phyloP scores from a whole-genome alignment of 1,140 invertebrate species.

The Sycophaga agraensis region DNA sequence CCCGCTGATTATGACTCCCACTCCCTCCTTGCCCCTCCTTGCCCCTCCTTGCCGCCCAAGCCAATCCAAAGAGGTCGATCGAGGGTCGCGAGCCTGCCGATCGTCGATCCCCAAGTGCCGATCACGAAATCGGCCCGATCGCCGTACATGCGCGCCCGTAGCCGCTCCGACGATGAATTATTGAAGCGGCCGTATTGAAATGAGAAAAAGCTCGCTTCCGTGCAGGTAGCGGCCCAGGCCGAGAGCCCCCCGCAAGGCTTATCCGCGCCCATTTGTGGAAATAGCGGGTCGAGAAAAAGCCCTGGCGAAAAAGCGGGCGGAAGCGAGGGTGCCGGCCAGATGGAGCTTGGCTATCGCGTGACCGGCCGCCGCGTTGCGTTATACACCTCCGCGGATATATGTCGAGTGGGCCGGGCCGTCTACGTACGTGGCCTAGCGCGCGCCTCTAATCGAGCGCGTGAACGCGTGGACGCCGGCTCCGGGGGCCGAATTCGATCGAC shows the following conservation, averaged over 20 bases:
- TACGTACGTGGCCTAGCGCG: too few species aligned
- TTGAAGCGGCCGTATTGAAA: not conserved
- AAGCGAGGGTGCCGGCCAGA: too few species aligned
- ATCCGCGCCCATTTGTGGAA: too few species aligned
- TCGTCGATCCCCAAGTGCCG: too few species aligned
- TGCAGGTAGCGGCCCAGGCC: too few species aligned
- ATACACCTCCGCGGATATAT: not conserved
- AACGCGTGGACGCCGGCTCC: constrained; percentile 12
- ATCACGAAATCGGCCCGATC: too few species aligned
- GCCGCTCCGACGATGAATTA: constrained; percentile 1
- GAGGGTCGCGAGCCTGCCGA: constrained; percentile 13
- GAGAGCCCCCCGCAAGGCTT: too few species aligned
- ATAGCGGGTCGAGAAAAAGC: not conserved
- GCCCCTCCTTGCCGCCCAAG: not conserved
- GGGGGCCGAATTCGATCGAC: constrained; percentile 3
- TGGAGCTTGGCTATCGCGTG: constrained; percentile 10
- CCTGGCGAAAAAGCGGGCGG: too few species aligned
- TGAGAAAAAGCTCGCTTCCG: not conserved
- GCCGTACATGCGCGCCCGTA: too few species aligned
- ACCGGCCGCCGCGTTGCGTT: not conserved
- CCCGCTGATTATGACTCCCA: not conserved
- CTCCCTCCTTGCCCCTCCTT: not conserved
- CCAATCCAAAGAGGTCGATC: constrained; percentile 30
- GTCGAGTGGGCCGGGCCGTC: not conserved
- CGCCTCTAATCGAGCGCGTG: not conserved